A percentile compares a stretch with the other conserved stretches of the same genome.
Evolutionary conservation across 2,888 invertebrate genomes (phyloP).

Genomic region (Luperina nickerlii): DNA sequence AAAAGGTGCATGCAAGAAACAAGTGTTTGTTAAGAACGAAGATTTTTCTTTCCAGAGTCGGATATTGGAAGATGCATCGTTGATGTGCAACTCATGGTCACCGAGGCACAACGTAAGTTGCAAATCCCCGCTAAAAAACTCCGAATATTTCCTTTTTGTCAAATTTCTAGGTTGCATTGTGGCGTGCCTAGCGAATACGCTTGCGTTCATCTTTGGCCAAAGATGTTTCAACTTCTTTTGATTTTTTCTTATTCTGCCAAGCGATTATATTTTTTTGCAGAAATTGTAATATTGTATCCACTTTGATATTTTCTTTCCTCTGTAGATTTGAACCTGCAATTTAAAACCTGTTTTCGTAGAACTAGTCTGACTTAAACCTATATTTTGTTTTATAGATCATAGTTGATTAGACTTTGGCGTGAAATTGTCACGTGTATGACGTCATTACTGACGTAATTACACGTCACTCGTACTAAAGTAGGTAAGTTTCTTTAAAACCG

Average conservation of each 20-base stretch:
- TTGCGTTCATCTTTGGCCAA: constrained; percentile 86
- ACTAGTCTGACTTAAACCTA: constrained; percentile 35
- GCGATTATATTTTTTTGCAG: constrained; percentile 50
- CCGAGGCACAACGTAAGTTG: constrained; percentile 96
- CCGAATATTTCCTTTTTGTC: constrained; percentile 4
- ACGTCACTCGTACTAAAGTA: constrained; percentile 22
- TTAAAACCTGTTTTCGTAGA: constrained; percentile 34
- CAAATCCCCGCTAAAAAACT: not conserved
- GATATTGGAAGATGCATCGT: constrained; percentile 96
- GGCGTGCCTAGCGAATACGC: constrained; percentile 76
- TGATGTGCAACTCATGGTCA: constrained; percentile 98
- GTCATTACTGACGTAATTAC: constrained; percentile 19
- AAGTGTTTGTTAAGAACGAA: constrained; percentile 69
- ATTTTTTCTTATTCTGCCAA: constrained; percentile 43
- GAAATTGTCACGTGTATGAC: constrained; percentile 29
- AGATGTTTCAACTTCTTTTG: constrained; percentile 69
- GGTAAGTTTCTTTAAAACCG: constrained; percentile 48
- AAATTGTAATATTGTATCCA: constrained; percentile 33
- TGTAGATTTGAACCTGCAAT: constrained; percentile 31
- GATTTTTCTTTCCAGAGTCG: constrained; percentile 94
- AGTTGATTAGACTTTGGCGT: constrained; percentile 56
- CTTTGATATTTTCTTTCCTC: constrained; percentile 14
- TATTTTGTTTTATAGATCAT: constrained; percentile 51
- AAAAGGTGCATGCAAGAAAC: constrained; percentile 67
- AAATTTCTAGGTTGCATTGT: constrained; percentile 37